Percentiles rank a stretch among this genome's conserved stretches.
Evolutionary conservation across 2,797 vertebrate species (phyloP).

Genomic region (Centropyge bicolor): DNA sequence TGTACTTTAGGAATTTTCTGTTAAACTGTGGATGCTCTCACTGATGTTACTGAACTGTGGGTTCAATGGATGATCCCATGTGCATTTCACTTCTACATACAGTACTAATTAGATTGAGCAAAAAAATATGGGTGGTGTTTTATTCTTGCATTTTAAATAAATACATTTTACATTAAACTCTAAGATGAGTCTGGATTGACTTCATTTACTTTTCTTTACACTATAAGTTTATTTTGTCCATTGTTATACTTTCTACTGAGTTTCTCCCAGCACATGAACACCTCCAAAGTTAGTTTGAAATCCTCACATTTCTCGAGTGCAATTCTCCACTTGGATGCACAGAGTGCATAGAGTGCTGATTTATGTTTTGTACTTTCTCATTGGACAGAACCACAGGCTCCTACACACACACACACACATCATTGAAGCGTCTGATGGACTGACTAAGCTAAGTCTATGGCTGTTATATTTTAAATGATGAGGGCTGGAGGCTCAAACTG

Average conservation of each 20-base stretch:
- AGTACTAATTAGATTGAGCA: neutral
- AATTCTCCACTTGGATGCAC: constrained; percentile 56
- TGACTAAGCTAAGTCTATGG: constrained; percentile 46
- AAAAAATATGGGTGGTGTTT: neutral
- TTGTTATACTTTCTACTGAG: neutral
- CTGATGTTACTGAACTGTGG: neutral
- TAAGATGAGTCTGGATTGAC: neutral
- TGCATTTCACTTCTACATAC: neutral
- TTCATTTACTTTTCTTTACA: neutral
- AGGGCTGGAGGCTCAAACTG: constrained; percentile 13
- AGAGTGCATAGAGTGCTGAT: constrained; percentile 63
- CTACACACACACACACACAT: constrained; percentile 31
- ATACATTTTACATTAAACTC: neutral
- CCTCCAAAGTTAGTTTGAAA: constrained; percentile 29
- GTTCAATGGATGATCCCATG: neutral
- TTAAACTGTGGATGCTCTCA: neutral
- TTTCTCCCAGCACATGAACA: neutral
- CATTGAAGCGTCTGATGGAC: constrained; percentile 44
- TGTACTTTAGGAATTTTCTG: neutral
- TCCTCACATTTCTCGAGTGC: constrained; percentile 40
- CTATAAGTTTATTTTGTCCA: neutral
- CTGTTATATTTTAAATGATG: constrained; percentile 41
- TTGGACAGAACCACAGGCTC: constrained; percentile 47
- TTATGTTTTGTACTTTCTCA: constrained; percentile 49
- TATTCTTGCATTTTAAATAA: neutral